These are phyloP conservation scores for Sanderia malayensis DNA, from an alignment of 30 jellyfish, hydroid and myxozoan genomes.

Conservation along the genomic window DNA sequence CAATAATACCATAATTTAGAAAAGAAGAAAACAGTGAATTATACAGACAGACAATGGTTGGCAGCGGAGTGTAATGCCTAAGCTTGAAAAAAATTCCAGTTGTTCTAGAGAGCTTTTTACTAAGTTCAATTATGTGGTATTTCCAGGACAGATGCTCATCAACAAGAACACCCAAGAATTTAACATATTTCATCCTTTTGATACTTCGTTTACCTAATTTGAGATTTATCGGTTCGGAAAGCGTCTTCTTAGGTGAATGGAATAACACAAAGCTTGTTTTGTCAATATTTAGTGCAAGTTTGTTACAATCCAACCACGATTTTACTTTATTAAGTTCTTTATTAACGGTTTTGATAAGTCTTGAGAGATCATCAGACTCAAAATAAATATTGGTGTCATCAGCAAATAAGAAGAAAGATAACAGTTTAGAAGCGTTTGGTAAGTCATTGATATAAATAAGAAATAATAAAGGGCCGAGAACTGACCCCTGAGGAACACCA, in stretches of 20 bases:
- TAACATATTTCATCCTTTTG: conserved; percentile 34
- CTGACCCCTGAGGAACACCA: conserved; percentile 51
- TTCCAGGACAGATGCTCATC: conserved; percentile 55
- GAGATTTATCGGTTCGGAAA: conserved; percentile 15
- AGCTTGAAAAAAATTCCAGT: conserved; percentile 31
- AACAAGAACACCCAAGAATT: conserved; percentile 47
- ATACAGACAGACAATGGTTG: conserved; percentile 32
- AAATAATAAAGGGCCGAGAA: conserved; percentile 20
- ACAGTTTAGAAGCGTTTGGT: conserved; percentile 19
- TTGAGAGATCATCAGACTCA: conserved; percentile 25
- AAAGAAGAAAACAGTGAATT: conserved; percentile 33
- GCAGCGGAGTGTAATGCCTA: conserved; percentile 28
- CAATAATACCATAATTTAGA: conserved; percentile 29
- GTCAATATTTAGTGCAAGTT: conserved; percentile 42
- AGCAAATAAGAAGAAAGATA: conserved; percentile 30
- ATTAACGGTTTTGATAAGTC: conserved; percentile 13
- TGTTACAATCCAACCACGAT: conserved; percentile 34
- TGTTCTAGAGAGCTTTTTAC: conserved; percentile 38
- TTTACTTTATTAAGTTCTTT: conserved; percentile 29
- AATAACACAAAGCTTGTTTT: conserved; percentile 33
- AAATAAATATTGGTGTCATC: conserved; percentile 33
- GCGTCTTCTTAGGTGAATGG: conserved; percentile 36
- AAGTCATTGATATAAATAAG: conserved; percentile 13
- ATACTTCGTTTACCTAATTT: too few relatives aligned
- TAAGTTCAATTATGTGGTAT: conserved; percentile 35